These are phyloP conservation scores for Lethrus apterus DNA, from an alignment of 1,140 invertebrate species.

Conservation along the genomic window DNA sequence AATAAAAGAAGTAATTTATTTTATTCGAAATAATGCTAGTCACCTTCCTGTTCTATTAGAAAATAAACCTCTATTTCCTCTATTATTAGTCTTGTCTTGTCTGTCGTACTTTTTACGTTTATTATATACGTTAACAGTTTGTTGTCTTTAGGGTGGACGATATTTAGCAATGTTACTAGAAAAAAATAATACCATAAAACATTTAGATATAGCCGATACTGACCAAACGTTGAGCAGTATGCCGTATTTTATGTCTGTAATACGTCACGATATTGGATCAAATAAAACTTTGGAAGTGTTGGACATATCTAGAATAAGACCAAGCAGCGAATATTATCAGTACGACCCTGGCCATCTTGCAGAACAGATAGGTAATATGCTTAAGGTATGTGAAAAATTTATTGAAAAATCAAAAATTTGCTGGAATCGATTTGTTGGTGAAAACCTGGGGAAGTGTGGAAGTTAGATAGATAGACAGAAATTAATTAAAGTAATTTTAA, in stretches of 20 bases:
- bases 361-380: slow-evolving; percentile 31
- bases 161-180: slow-evolving; percentile 43
- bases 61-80: no score
- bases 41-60: no score
- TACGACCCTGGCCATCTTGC: slow-evolving; percentile 33
- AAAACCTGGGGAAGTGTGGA: no score
- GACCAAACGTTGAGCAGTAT: slow-evolving; percentile 46
- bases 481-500: no score
- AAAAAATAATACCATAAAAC: slow-evolving; percentile 41
- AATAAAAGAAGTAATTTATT: no score
- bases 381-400: slow-evolving; percentile 29
- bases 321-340: slow-evolving; percentile 25
- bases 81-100: no score
- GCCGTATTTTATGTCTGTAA: slow-evolving; percentile 40
- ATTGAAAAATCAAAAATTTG: no score
- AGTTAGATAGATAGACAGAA: no score
- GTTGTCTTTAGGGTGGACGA: slow-evolving; percentile 39
- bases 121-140: background rate
- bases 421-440: no score
- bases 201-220: slow-evolving; percentile 49
- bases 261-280: slow-evolving; percentile 37
- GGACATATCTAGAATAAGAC: slow-evolving; percentile 49
- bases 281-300: slow-evolving; percentile 45
- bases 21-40: no score
- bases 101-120: no score